Evolutionary conservation across 1,140 invertebrate genomes (phyloP), one percentile per base, ranked within the genome.

Genomic region (Grapholita molesta): DNA sequence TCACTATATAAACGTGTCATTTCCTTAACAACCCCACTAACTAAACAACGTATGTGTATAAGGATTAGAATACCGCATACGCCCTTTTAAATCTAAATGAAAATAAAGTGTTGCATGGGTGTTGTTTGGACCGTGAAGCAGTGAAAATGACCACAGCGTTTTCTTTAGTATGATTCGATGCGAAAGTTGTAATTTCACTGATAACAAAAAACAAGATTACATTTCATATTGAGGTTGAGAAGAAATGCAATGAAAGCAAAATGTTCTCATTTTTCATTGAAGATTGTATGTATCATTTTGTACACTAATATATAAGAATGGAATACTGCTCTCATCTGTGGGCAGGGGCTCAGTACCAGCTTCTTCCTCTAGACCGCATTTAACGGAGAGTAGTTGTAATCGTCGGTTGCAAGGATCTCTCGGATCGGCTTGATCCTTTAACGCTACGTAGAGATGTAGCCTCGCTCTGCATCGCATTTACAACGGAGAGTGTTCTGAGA

Each of bases 91-190:
- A 48, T 6, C n/a, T n/a, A n/a, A 15, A 38, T 9, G 6, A 48
- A 24, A 23, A n/a, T 57, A 42, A n/a, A 61, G n/a, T 61, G 25
- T 61, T 61, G 55, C 55, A 61, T 61, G 55, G 55, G 55, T 57
- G 53, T 61, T 61, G 25, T 18, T 32, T 15, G 25, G 9, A 61
- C 12, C 55, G 55, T 61, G 55, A 61, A 61, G 21, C 23, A 30
- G 55, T 28, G 55, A 61, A 61, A 61, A 61, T 28, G 55, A 61
- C 24, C 24, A 28, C 55, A 28, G 24, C 15, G 3, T 32, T 61
- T 61, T 61, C 24, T 61, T 61, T 28, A 61, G n/a, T 30, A 30
- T 25, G 23, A 61, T 61, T 61, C 11, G 55, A 61, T 28, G 15
- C 55, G 55, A 61, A 61, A 61, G 55, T 61, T 28, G 55, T 30